Evolutionary conservation across 1,140 invertebrate species (phyloP).

Genomic region (Dendroctonus valens): DNA sequence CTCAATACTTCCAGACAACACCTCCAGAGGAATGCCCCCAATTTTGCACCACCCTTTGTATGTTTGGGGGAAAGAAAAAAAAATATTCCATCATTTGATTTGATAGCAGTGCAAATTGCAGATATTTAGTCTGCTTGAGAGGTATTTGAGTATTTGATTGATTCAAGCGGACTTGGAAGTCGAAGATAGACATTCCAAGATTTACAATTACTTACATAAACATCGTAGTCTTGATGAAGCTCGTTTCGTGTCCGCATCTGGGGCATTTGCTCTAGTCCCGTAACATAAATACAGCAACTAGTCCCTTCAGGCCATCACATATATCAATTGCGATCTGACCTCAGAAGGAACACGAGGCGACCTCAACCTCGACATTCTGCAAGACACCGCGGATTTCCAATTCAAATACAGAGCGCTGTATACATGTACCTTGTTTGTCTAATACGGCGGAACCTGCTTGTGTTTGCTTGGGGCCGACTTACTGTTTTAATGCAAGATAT

Average conservation of each 20-base stretch:
- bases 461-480: constrained; percentile 6
- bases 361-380: constrained; percentile 14
- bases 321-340: constrained; percentile 19
- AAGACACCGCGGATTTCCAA: constrained; percentile 33
- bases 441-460: constrained; percentile 23
- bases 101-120: too few relatives aligned
- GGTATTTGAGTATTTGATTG: too few relatives aligned
- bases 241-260: background rate
- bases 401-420: constrained; percentile 34
- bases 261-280: background rate
- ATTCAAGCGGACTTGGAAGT: too few relatives aligned
- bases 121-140: too few relatives aligned
- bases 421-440: constrained; percentile 36
- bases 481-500: constrained; percentile 16
- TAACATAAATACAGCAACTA: constrained; percentile 1
- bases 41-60: too few relatives aligned
- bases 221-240: too few relatives aligned
- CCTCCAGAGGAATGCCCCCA: too few relatives aligned
- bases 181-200: too few relatives aligned
- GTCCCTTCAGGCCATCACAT: constrained; percentile 3
- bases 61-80: too few relatives aligned
- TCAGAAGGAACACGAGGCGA: constrained; percentile 19
- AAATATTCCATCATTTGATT: too few relatives aligned
- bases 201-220: too few relatives aligned
- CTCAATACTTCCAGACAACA: too few relatives aligned